Evolutionary conservation across 2,888 invertebrate species (phyloP).

Genomic region (Stenchaetothrips biformis): DNA sequence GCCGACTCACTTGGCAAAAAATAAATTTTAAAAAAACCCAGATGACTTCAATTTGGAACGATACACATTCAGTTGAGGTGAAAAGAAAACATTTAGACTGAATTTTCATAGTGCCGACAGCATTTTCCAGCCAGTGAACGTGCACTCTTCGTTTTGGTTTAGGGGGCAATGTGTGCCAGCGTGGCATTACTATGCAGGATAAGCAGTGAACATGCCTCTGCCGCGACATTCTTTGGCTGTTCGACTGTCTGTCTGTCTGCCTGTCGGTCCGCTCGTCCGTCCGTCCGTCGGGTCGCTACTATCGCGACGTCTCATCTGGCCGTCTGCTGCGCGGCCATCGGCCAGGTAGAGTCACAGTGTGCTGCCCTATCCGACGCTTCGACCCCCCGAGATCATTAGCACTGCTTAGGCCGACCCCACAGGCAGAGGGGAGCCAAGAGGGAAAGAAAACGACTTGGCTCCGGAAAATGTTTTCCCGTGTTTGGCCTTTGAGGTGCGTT

Average conservation of each 20-base stretch:
- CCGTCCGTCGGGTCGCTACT: no score
- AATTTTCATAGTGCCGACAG: background rate
- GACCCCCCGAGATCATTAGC: background rate
- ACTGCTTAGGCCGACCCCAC: background rate
- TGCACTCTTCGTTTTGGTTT: background rate
- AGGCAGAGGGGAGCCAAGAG: background rate
- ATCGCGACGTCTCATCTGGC: background rate
- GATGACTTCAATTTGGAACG: background rate
- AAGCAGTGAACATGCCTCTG: background rate
- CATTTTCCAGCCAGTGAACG: background rate
- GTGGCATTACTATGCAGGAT: background rate
- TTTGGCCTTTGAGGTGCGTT: background rate
- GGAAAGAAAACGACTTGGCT: background rate
- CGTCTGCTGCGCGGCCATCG: background rate
- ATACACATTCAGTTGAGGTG: background rate
- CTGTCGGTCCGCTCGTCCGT: background rate
- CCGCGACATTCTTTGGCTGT: background rate
- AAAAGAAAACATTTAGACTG: background rate
- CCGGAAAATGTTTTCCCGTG: background rate
- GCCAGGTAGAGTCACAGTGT: background rate
- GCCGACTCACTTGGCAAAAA: no score
- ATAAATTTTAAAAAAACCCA: no score
- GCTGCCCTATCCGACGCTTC: background rate
- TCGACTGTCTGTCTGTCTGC: background rate
- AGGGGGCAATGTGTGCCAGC: background rate